phyloP scores from a whole-genome alignment of 2,888 invertebrate species.

The Phaonia tiefii region DNA sequence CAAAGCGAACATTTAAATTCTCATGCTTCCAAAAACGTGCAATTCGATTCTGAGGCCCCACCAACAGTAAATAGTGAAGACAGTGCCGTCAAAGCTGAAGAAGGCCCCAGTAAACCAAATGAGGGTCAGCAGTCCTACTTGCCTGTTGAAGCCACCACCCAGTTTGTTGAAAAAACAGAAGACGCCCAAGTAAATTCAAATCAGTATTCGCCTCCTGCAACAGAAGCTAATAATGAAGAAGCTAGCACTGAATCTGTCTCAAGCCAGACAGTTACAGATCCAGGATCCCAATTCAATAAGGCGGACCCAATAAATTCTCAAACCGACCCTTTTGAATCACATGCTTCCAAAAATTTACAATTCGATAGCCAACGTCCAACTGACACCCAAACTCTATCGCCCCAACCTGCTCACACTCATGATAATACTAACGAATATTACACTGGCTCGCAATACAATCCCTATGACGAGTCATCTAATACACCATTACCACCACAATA shows the following conservation, averaged over 20 bases:
- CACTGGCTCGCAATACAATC: constrained; percentile 38
- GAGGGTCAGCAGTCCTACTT: not conserved
- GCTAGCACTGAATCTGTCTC: not conserved
- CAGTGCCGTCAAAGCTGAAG: too few species aligned
- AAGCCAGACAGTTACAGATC: not conserved
- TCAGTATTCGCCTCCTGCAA: too few species aligned
- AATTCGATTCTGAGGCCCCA: too few species aligned
- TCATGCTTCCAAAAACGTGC: too few species aligned
- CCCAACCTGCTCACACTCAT: constrained; percentile 1
- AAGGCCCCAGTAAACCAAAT: too few species aligned
- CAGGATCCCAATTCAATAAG: not conserved
- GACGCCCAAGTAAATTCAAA: too few species aligned
- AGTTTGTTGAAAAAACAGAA: too few species aligned
- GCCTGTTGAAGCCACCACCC: too few species aligned
- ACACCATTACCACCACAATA: constrained; percentile 17
- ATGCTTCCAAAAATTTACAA: too few species aligned
- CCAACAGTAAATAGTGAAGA: too few species aligned
- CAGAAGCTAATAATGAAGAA: not conserved
- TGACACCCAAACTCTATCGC: not conserved
- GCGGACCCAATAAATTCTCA: not conserved
- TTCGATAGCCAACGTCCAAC: not conserved
- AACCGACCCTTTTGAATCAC: too few species aligned
- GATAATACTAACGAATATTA: constrained; percentile 37
- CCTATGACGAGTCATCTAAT: constrained; percentile 20
- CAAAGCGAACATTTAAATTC: too few species aligned